Base-by-base conservation (phyloP, 2,797 vertebrate species). In the Macroramphosus scolopax region DNA sequence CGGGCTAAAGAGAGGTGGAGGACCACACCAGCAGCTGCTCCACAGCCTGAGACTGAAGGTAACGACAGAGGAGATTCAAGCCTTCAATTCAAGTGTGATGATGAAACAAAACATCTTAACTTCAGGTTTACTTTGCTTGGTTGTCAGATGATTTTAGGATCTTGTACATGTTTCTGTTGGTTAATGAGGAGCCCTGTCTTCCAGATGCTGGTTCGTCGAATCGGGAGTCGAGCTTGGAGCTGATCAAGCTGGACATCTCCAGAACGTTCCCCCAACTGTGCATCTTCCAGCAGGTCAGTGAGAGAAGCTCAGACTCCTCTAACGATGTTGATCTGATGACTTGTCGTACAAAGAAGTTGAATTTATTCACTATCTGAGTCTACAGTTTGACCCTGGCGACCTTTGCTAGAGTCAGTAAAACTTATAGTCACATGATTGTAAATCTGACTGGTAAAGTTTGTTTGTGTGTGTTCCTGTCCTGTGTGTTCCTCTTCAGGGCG, bases 231-330 rank as follows among this genome's bases (percentile, higher is more conserved):
- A 98, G 95, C 31, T 89, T 98, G 70, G 95, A 98, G 67, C 90
- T 96, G 48, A 98, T 98, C 76, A 98, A 97, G 74, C 84, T 98
- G 88, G 95, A 98, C 86, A 98, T 98, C 71, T 98, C 95, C 1
- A 91, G 95, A 72, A 98, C 95, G 0, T 98, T 98, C 81, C 95
- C 95, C 37, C 93, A 85, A 40, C 90, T 98, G 48, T 98, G 95
- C 68, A 98, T 98, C 83, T 98, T 98, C 79, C 95, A 98, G 78
- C 84, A 95, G 81, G 95, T 98, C 81, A 78, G 88, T 46, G 9
- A 46, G 3, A 15, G 7, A 12, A 10, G 6, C n/a, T n/a, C n/a
- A 10, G 4, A 4, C 14, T 8, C 6, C 5, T n/a, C 28, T 30
- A 1, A 2, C 5, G 5, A 1, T 30, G 28, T 30, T 22, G 6